These are phyloP conservation scores for Arenicola marina DNA, from an alignment of 2,888 invertebrate species.

Conservation along the genomic window DNA sequence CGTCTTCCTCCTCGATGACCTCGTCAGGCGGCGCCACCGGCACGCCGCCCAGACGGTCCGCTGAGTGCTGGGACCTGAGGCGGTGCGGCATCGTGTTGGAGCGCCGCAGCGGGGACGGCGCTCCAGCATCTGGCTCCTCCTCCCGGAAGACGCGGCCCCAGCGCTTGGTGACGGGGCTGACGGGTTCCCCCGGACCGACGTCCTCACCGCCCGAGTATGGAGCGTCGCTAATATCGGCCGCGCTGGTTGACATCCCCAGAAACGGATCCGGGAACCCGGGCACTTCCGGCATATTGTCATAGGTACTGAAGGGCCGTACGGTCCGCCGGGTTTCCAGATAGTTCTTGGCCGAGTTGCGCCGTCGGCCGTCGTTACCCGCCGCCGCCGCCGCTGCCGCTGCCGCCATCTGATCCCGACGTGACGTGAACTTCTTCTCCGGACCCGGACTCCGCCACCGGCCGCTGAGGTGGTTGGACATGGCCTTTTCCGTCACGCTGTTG, in stretches of 20 bases:
- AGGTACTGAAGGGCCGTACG: constrained; percentile 30
- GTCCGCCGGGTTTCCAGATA: neutral
- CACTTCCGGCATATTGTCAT: constrained; percentile 44
- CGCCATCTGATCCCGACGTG: no score
- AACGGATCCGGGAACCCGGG: neutral
- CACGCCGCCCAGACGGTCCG: neutral
- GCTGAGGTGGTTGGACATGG: constrained; percentile 19
- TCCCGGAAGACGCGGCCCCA: constrained; percentile 22
- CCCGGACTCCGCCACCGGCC: constrained; percentile 14
- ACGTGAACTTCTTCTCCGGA: neutral
- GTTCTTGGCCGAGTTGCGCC: constrained; percentile 26
- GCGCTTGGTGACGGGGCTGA: constrained; percentile 21
- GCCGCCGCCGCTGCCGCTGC: neutral
- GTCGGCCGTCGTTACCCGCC: neutral
- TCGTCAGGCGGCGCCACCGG: neutral
- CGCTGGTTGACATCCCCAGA: neutral
- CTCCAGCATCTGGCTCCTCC: neutral
- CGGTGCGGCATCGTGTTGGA: constrained; percentile 13
- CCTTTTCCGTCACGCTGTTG: constrained; percentile 19
- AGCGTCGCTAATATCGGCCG: constrained; percentile 9
- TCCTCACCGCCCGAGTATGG: no score
- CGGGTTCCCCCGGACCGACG: neutral
- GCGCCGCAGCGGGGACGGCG: neutral
- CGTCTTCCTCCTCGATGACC: constrained; percentile 2
- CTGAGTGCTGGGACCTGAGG: neutral